A percentile compares a stretch with the other conserved stretches of the same genome.
These are phyloP conservation scores for Thelaira solivaga DNA, from an alignment of 2,888 invertebrate species.

Conservation along the genomic window DNA sequence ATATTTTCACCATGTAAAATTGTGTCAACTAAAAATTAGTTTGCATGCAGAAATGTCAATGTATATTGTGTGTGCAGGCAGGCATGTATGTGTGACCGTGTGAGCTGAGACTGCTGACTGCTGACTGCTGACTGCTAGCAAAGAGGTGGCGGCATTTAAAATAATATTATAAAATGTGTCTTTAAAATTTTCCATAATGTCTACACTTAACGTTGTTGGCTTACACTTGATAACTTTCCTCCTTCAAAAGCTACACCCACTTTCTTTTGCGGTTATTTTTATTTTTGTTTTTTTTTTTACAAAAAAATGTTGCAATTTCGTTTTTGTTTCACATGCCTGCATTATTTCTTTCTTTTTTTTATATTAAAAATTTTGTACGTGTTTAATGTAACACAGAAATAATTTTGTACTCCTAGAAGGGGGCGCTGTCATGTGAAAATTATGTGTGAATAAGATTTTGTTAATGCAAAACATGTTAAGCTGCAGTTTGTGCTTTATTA, in stretches of 20 bases:
- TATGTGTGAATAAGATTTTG: slow-evolving; percentile 48
- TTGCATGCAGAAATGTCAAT: not conserved
- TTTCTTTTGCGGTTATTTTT: not conserved
- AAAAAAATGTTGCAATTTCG: slow-evolving; percentile 29
- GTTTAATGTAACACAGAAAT: slow-evolving; percentile 37
- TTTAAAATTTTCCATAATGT: slow-evolving; percentile 29
- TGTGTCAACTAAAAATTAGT: slow-evolving; percentile 42
- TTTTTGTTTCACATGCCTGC: slow-evolving; percentile 15
- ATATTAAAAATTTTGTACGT: slow-evolving; percentile 33
- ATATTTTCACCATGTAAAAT: slow-evolving; percentile 45
- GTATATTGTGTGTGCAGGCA: not conserved
- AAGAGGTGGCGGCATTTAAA: slow-evolving; percentile 33
- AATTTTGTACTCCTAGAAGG: slow-evolving; percentile 16
- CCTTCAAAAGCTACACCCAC: not conserved
- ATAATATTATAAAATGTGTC: slow-evolving; percentile 39
- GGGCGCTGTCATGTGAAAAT: slow-evolving; percentile 45
- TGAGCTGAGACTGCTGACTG: not conserved
- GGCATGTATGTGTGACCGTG: not conserved
- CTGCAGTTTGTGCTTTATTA: slow-evolving; percentile 44
- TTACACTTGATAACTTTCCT: not conserved
- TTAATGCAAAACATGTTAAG: slow-evolving; percentile 50
- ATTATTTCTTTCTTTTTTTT: not conserved
- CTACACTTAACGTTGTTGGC: slow-evolving; percentile 21
- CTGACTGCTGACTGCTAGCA: too few relatives aligned
- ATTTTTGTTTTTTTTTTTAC: not conserved